These are phyloP conservation scores for Whitmania pigra DNA, from an alignment of 1,140 invertebrate species.

Conservation along the genomic window DNA sequence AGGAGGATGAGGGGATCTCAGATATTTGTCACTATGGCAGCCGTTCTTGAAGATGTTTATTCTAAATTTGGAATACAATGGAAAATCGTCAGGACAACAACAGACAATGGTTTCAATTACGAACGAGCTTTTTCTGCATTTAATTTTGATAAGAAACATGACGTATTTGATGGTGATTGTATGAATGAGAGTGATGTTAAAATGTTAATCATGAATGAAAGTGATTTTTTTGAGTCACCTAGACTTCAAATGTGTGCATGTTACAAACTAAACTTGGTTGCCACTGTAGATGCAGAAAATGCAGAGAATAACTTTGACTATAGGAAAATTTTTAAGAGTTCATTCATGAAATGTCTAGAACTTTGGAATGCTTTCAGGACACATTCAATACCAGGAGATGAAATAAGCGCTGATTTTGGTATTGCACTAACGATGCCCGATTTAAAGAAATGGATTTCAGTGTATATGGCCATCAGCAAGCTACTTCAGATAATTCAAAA, in stretches of 20 bases:
- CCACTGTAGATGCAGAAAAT: neutral
- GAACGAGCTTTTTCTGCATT: too few relatives aligned
- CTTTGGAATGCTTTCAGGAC: neutral
- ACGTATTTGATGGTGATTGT: neutral
- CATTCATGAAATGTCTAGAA: neutral
- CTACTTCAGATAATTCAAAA: neutral
- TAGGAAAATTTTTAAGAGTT: constrained; percentile 3
- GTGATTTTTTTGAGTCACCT: neutral
- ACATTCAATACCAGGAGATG: neutral
- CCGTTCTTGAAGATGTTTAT: too few relatives aligned
- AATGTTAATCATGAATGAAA: neutral
- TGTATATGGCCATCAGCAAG: neutral
- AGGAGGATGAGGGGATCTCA: too few relatives aligned
- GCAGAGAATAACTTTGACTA: constrained; percentile 3
- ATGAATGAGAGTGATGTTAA: neutral
- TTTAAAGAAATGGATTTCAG: neutral
- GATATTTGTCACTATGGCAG: too few relatives aligned
- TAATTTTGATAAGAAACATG: neutral
- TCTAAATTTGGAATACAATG: too few relatives aligned
- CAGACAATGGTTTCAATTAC: too few relatives aligned
- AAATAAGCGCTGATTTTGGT: neutral
- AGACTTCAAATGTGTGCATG: neutral
- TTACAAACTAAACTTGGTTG: neutral
- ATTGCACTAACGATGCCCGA: neutral
- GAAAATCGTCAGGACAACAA: too few relatives aligned